phyloP scores from a whole-genome alignment of 2,113 vertebrate species.

The Stictonetta naevosa region DNA sequence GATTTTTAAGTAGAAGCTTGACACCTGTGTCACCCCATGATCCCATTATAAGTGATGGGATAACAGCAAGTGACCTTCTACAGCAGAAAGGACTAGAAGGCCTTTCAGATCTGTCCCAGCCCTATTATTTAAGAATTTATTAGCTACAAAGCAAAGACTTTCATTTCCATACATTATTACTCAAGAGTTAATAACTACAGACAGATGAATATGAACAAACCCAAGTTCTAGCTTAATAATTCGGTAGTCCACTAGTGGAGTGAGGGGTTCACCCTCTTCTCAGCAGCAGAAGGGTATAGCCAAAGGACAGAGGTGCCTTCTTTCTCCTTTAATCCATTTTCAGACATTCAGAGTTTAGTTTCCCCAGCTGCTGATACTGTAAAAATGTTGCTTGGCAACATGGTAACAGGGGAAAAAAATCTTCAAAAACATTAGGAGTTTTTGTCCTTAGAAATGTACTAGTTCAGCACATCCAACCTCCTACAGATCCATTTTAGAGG shows the following conservation, averaged over 20 bases:
- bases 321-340: conserved; percentile 61
- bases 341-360: conserved; percentile 64
- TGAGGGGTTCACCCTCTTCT: background rate
- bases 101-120: background rate
- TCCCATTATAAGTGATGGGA: background rate
- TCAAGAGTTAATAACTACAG: background rate
- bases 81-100: background rate
- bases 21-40: background rate
- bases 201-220: background rate
- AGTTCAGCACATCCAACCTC: conserved; percentile 78
- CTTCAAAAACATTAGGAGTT: conserved; percentile 76
- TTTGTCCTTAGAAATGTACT: conserved; percentile 81
- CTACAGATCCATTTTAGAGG: conserved; percentile 73
- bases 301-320: background rate
- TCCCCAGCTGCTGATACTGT: conserved; percentile 80
- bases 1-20: background rate
- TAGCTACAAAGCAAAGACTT: background rate
- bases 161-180: background rate
- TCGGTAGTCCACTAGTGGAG: background rate
- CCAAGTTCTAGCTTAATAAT: background rate
- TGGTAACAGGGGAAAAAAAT: conserved; percentile 69
- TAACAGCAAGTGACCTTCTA: background rate
- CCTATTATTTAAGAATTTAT: background rate
- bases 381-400: conserved; percentile 85
- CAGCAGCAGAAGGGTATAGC: background rate